These are phyloP conservation scores for Dryococelus australis DNA, from an alignment of 2,888 invertebrate genomes.

Conservation along the genomic window DNA sequence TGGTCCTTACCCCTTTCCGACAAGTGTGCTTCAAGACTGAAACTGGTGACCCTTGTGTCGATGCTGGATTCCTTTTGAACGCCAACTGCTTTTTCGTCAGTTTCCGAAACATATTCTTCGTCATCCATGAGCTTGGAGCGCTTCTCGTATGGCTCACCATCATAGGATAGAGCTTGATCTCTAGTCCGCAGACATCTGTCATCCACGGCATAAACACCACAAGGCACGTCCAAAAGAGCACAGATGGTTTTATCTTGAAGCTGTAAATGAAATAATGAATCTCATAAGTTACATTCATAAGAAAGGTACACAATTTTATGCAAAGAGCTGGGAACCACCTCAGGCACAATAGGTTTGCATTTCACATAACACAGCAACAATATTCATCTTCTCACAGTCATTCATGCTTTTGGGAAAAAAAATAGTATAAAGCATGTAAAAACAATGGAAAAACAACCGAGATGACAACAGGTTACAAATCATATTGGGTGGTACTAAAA, in stretches of 20 bases:
- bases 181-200: conserved; percentile 34
- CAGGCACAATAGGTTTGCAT: too few relatives aligned
- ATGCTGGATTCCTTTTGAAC: neutral
- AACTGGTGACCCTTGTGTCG: conserved; percentile 50
- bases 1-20: neutral
- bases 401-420: too few relatives aligned
- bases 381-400: too few relatives aligned
- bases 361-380: too few relatives aligned
- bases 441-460: too few relatives aligned
- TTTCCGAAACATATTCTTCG: conserved; percentile 51
- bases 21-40: conserved; percentile 50
- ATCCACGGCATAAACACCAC: conserved; percentile 40
- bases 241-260: conserved; percentile 41
- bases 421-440: too few relatives aligned
- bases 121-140: conserved; percentile 51
- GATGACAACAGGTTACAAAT: too few relatives aligned
- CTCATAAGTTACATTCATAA: neutral
- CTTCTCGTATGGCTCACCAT: conserved; percentile 53
- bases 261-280: conserved; percentile 28
- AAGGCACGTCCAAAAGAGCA: conserved; percentile 36
- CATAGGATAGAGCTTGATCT: neutral
- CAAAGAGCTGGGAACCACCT: too few relatives aligned
- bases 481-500: too few relatives aligned
- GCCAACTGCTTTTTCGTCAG: neutral
- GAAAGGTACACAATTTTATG: too few relatives aligned